Percentiles rank a stretch among this genome's conserved stretches.
These are phyloP conservation scores for Diadromus collaris DNA, from an alignment of 2,888 invertebrate genomes.

Conservation along the genomic window DNA sequence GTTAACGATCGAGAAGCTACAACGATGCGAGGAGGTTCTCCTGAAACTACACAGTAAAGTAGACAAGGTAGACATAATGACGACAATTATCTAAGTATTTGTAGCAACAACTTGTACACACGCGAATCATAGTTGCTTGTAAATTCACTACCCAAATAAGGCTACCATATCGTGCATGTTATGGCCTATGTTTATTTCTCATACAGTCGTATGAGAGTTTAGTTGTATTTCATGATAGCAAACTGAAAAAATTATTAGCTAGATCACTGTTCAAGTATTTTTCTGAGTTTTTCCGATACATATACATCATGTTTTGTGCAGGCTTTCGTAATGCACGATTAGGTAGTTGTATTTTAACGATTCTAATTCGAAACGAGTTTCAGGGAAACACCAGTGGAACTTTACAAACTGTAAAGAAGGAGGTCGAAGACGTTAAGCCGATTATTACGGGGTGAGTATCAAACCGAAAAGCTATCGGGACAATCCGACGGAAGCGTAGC, in stretches of 20 bases:
- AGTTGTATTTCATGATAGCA: background rate
- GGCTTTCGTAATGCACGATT: constrained; percentile 67
- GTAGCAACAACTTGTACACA: background rate
- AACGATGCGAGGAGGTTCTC: constrained; percentile 86
- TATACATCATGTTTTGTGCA: constrained; percentile 47
- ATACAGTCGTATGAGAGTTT: background rate
- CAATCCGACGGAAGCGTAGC: background rate
- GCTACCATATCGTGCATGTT: background rate
- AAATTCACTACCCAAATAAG: background rate
- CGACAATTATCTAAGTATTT: background rate
- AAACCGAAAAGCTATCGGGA: background rate
- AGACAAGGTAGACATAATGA: constrained; percentile 81
- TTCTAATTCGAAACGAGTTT: constrained; percentile 72
- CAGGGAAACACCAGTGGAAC: constrained; percentile 70
- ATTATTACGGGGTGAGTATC: constrained; percentile 53
- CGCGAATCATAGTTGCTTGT: background rate
- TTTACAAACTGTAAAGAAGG: constrained; percentile 63
- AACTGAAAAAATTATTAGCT: background rate
- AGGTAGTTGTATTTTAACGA: constrained; percentile 63
- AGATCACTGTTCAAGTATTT: background rate
- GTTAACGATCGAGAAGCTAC: constrained; percentile 86
- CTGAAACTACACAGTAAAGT: constrained; percentile 85
- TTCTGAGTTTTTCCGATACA: background rate
- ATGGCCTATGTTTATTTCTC: background rate
- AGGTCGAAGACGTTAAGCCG: constrained; percentile 47